Evolutionary conservation across 1,140 invertebrate species (phyloP).

Genomic region (Asbolus verrucosus): DNA sequence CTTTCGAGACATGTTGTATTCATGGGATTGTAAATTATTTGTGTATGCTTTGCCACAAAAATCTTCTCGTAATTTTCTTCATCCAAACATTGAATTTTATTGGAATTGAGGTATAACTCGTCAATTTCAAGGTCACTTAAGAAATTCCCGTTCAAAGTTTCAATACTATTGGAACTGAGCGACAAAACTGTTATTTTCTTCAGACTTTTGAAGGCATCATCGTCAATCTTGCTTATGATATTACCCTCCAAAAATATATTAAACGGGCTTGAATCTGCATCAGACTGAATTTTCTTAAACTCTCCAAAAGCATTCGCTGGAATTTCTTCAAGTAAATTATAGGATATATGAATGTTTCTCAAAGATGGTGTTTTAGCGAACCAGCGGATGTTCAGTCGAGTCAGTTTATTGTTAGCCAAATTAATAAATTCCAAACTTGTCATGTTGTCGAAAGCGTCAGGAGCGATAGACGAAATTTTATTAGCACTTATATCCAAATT

Average conservation of each 20-base stretch:
- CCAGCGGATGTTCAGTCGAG: constrained; percentile 41
- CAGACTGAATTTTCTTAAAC: constrained; percentile 40
- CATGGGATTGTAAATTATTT: background rate
- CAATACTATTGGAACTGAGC: constrained; percentile 49
- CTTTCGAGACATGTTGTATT: background rate
- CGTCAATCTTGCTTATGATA: constrained; percentile 49
- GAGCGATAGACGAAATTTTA: constrained; percentile 44
- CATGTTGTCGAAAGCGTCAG: background rate
- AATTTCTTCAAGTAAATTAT: constrained; percentile 50
- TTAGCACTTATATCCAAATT: constrained; percentile 52
- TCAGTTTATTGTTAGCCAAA: constrained; percentile 3
- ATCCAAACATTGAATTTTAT: background rate
- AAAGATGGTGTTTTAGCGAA: constrained; percentile 49
- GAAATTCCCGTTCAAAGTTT: constrained; percentile 29
- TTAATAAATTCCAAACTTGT: background rate
- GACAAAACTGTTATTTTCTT: constrained; percentile 51
- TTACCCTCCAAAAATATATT: constrained; percentile 54
- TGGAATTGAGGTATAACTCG: background rate
- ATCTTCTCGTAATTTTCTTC: background rate
- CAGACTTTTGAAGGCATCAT: constrained; percentile 48
- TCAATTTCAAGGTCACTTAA: background rate
- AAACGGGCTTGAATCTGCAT: too few species aligned
- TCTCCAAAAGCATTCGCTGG: constrained; percentile 49
- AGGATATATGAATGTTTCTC: constrained; percentile 47
- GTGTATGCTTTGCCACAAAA: background rate